Percentiles rank a stretch among this genome's conserved stretches.
phyloP scores from a whole-genome alignment of 1,140 invertebrate species.

The Centruroides sculpturatus region DNA sequence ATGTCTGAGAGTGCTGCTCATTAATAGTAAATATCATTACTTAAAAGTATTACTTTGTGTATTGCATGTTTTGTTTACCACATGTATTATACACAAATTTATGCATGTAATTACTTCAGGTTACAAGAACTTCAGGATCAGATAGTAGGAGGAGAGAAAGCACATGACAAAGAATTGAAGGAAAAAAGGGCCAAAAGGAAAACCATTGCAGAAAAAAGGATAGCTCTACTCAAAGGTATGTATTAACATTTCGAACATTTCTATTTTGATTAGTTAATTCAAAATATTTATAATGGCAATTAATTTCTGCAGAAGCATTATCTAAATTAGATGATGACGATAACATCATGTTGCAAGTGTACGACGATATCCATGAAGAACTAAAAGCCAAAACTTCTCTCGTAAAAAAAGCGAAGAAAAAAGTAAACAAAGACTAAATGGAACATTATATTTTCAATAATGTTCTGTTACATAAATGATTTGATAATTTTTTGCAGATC shows the following conservation, averaged over 20 bases:
- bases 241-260: too few species aligned
- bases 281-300: too few species aligned
- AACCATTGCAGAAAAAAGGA: conserved; percentile 48
- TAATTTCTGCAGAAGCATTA: conserved; percentile 36
- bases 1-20: too few species aligned
- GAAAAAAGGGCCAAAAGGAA: conserved; percentile 46
- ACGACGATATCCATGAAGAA: conserved; percentile 61
- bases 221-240: conserved; percentile 16
- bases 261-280: too few species aligned
- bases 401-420: conserved; percentile 50
- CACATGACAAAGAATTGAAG: conserved; percentile 44
- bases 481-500: conserved; percentile 27
- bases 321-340: conserved; percentile 54
- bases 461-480: background rate
- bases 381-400: conserved; percentile 51
- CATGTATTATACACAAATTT: background rate
- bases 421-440: conserved; percentile 34
- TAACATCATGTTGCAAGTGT: conserved; percentile 46
- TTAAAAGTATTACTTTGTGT: too few species aligned
- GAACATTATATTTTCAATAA: background rate
- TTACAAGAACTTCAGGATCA: conserved; percentile 51
- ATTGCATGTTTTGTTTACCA: too few species aligned
- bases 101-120: conserved; percentile 23
- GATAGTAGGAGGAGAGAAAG: conserved; percentile 65
- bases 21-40: too few species aligned